Percentiles rank a stretch among this genome's conserved stretches.
These are phyloP conservation scores for Drosophila yooni DNA, from an alignment of 2,888 invertebrate species.

Conservation along the genomic window DNA sequence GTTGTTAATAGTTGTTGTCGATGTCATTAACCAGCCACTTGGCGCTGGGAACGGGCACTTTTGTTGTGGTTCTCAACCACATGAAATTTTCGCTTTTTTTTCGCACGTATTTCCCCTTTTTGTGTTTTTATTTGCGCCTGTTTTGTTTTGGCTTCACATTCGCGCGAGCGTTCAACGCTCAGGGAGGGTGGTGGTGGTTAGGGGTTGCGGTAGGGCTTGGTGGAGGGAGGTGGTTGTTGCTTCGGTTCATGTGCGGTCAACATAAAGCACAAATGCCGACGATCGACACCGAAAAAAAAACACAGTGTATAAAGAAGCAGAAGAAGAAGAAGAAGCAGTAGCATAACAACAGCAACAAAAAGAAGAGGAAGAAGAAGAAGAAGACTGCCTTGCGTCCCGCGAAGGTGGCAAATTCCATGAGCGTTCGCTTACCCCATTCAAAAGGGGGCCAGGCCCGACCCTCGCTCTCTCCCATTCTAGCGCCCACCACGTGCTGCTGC, in stretches of 20 bases:
- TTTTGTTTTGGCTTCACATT: conserved; percentile 73
- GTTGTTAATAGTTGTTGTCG: conserved; percentile 33
- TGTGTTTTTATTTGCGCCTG: conserved; percentile 57
- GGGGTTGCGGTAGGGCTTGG: background rate
- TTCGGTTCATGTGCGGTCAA: conserved; percentile 63
- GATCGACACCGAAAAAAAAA: conserved; percentile 29
- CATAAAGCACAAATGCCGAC: conserved; percentile 38
- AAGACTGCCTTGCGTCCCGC: conserved; percentile 11
- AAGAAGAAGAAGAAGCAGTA: background rate
- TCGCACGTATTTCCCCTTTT: conserved; percentile 73
- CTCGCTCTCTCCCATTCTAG: background rate
- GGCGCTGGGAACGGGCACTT: conserved; percentile 67
- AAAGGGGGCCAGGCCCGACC: conserved; percentile 32
- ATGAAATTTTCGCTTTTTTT: conserved; percentile 39
- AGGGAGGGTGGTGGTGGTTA: background rate
- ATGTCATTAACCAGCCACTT: conserved; percentile 74
- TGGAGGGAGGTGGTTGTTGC: background rate
- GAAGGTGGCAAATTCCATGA: conserved; percentile 57
- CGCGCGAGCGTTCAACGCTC: conserved; percentile 26
- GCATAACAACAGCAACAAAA: background rate
- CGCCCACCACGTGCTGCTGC: conserved; percentile 22
- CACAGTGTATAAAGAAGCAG: background rate
- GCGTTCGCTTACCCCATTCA: conserved; percentile 46
- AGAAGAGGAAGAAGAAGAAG: background rate
- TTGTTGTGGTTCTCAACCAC: conserved; percentile 52